phyloP scores from a whole-genome alignment of 2,797 vertebrate genomes.

The Pygocentrus nattereri region DNA sequence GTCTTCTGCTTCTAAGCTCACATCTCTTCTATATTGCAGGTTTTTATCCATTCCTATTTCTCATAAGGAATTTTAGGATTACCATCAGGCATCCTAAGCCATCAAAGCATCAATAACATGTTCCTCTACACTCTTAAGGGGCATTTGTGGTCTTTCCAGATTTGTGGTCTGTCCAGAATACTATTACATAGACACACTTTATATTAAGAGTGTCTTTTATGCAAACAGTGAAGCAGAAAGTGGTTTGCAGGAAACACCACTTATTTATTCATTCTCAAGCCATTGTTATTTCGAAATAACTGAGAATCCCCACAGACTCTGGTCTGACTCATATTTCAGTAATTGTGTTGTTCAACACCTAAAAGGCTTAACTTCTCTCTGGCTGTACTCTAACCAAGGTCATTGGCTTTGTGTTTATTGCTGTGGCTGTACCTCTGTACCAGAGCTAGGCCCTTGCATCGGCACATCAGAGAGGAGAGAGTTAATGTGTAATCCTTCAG shows the following conservation, averaged over 20 bases:
- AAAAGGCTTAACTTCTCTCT: not conserved
- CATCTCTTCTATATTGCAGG: not conserved
- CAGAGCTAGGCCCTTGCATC: not conserved
- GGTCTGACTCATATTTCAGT: not conserved
- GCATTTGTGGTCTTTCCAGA: not conserved
- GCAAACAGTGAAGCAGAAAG: not conserved
- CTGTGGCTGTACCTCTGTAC: slow-evolving; percentile 24
- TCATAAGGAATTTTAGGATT: not conserved
- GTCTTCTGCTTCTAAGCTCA: slow-evolving; percentile 22
- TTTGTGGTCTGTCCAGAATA: not conserved
- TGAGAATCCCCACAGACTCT: not conserved
- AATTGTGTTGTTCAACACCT: slow-evolving; percentile 18
- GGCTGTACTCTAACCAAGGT: slow-evolving; percentile 44
- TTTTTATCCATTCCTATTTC: not conserved
- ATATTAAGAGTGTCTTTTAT: not conserved
- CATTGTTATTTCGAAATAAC: not conserved
- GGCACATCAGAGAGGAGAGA: slow-evolving; percentile 8
- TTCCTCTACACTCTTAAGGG: not conserved
- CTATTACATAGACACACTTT: not conserved
- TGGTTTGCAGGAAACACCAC: not conserved
- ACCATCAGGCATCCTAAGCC: not conserved
- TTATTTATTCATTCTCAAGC: not conserved
- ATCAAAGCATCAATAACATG: not conserved
- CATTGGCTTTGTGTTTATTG: slow-evolving; percentile 26
- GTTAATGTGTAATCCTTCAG: slow-evolving; percentile 52